These are phyloP conservation scores for Lophius piscatorius DNA, from an alignment of 2,113 vertebrate genomes.

Conservation along the genomic window DNA sequence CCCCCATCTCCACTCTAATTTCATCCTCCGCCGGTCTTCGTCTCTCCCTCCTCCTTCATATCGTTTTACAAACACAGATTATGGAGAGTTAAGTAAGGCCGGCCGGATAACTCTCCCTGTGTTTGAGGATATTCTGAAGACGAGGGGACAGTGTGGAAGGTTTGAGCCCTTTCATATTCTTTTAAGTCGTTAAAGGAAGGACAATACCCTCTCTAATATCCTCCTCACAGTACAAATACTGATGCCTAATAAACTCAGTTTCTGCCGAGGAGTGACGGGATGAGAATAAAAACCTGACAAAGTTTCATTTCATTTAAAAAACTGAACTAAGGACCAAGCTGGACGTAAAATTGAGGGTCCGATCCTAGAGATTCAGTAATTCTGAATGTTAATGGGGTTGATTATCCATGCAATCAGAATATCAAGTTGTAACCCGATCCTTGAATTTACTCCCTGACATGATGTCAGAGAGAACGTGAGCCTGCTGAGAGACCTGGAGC, in stretches of 20 bases:
- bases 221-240: no score
- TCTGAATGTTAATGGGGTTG: not conserved
- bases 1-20: constrained; percentile 32
- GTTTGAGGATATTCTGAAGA: not conserved
- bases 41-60: not conserved
- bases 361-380: not conserved
- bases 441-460: not conserved
- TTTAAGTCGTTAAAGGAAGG: no score
- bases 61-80: constrained; percentile 5
- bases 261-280: no score
- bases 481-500: constrained; percentile 17
- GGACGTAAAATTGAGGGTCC: no score
- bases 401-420: not conserved
- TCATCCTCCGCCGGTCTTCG: constrained; percentile 22
- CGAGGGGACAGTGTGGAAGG: no score
- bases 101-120: not conserved
- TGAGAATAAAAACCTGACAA: no score
- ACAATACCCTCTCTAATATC: no score
- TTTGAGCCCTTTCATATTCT: no score
- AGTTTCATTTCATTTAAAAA: no score
- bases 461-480: constrained; percentile 54
- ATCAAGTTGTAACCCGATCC: not conserved
- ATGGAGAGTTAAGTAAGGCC: not conserved
- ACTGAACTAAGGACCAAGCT: no score
- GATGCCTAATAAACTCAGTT: no score